Conservation (phyloP, 2,113 vertebrate genomes). For the Hylia prasina region DNA sequence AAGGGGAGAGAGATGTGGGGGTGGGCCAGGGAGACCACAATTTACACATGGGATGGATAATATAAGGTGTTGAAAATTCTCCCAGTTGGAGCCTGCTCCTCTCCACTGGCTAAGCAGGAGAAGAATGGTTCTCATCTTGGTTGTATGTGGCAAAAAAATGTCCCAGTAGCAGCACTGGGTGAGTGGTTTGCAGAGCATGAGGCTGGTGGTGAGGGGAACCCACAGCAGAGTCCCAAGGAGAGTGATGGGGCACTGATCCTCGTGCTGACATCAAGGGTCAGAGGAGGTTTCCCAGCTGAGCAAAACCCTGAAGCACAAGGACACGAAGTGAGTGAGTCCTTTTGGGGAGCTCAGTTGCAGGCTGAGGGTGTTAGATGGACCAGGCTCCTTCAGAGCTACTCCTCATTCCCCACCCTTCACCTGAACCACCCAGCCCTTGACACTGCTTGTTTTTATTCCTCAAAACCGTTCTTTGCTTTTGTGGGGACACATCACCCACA, state of each 20-base stretch:
- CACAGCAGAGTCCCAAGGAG: fast-evolving
- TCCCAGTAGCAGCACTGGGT: not conserved
- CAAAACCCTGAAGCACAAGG: not conserved
- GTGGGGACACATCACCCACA: not conserved
- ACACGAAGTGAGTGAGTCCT: fast-evolving
- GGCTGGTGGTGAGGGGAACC: not conserved
- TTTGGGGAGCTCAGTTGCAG: not conserved
- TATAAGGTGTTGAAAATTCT: not conserved
- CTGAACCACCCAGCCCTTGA: not conserved
- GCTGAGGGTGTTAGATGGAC: not conserved
- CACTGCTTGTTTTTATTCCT: not conserved
- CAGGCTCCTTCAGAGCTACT: not conserved
- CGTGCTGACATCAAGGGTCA: not conserved
- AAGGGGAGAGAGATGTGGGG: not conserved
- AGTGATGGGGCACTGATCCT: not conserved
- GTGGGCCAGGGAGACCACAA: not conserved
- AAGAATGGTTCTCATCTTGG: not conserved
- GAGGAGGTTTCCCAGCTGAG: not conserved
- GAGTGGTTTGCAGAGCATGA: not conserved
- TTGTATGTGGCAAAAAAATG: not conserved
- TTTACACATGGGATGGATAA: fast-evolving
- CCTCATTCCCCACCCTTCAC: not conserved
- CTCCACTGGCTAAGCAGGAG: not conserved
- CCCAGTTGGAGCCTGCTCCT: not conserved
- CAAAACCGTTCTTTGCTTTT: not conserved